Evolutionary conservation across 2,797 vertebrate species (phyloP).

Genomic region (Poeciliopsis infans): DNA sequence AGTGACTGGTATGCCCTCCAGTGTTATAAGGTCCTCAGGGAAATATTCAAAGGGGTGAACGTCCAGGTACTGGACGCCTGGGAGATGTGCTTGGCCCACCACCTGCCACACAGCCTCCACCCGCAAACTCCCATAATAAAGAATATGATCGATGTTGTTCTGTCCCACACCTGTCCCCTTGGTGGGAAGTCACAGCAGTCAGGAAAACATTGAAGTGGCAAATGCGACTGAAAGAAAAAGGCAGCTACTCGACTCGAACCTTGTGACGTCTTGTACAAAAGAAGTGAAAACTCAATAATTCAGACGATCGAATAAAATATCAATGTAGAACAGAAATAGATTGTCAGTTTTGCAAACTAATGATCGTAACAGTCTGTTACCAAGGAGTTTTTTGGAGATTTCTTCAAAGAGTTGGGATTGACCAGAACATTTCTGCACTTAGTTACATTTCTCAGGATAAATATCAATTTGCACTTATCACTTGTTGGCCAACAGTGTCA

Average conservation of each 20-base stretch:
- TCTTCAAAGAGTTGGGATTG: no score
- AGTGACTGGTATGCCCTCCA: conserved; percentile 92
- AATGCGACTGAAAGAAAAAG: background rate
- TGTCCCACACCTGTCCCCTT: conserved; percentile 84
- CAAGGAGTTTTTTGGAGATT: no score
- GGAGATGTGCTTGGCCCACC: conserved; percentile 92
- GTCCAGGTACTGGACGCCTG: conserved; percentile 90
- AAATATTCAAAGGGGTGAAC: conserved; percentile 87
- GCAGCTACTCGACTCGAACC: background rate
- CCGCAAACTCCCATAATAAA: conserved; percentile 82
- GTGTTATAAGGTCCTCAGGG: conserved; percentile 84
- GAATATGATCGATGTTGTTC: conserved; percentile 70
- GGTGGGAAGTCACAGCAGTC: background rate
- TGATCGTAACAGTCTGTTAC: no score
- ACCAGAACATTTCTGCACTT: no score
- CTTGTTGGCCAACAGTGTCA: no score
- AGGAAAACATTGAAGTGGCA: background rate
- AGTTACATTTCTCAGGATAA: no score
- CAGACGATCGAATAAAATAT: background rate
- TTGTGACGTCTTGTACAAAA: background rate
- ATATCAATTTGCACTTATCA: no score
- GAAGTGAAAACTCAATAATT: background rate
- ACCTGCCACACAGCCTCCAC: conserved; percentile 88
- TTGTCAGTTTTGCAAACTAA: background rate
- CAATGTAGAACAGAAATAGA: background rate